Percentiles rank a stretch among this genome's conserved stretches.
Evolutionary conservation across 2,113 vertebrate genomes (phyloP).

Genomic region (Oreocharis arfaki): DNA sequence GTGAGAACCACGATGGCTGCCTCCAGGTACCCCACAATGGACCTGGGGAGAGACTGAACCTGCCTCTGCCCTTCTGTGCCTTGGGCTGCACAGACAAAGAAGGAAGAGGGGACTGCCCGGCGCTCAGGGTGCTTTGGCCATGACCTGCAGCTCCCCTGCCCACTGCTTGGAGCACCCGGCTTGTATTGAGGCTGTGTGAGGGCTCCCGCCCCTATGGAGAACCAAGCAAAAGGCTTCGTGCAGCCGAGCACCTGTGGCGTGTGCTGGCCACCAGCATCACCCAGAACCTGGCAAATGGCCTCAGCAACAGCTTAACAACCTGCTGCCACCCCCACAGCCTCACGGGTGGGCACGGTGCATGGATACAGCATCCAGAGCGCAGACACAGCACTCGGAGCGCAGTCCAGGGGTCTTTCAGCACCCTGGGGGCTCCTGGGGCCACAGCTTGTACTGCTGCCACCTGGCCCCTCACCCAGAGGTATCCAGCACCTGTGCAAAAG

Average conservation of each 20-base stretch:
- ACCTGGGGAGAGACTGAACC: not conserved
- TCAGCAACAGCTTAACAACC: no score
- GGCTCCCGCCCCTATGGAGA: accelerated
- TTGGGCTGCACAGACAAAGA: accelerated
- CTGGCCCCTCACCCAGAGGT: accelerated
- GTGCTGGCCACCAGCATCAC: accelerated
- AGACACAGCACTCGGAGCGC: accelerated
- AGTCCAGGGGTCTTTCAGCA: not conserved
- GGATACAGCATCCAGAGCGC: accelerated
- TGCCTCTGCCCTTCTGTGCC: accelerated
- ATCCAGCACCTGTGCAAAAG: accelerated
- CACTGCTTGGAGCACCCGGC: accelerated
- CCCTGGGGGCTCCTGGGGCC: not conserved
- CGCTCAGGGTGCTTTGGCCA: accelerated
- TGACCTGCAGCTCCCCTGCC: accelerated
- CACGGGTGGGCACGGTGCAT: accelerated
- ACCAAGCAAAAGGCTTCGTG: not conserved
- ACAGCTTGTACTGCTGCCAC: accelerated
- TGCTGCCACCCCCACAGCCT: accelerated
- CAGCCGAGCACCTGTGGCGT: accelerated
- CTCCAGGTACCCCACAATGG: accelerated
- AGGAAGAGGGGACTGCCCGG: accelerated
- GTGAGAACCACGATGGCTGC: not conserved
- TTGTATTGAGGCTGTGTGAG: accelerated
- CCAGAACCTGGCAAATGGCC: not conserved